These are phyloP conservation scores for Polyodon spathula DNA, from an alignment of 2,113 vertebrate genomes.

Conservation along the genomic window DNA sequence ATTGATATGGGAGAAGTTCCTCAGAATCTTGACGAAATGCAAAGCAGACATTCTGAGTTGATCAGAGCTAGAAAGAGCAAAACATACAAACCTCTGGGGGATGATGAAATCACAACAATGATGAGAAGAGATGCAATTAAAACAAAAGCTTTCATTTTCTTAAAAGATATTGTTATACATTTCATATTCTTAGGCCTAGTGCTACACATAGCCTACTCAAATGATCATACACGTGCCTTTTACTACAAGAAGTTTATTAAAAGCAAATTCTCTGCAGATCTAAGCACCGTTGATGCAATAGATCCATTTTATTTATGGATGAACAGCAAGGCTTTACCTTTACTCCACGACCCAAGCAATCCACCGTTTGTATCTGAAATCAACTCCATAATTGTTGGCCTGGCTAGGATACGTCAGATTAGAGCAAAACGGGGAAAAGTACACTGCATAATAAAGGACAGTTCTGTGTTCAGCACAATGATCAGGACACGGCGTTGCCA, in stretches of 20 bases:
- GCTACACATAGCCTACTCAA: constrained; percentile 11
- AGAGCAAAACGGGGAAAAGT: constrained; percentile 20
- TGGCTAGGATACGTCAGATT: constrained; percentile 49
- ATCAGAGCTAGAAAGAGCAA: background rate
- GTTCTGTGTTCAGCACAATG: constrained; percentile 4
- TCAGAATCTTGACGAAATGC: background rate
- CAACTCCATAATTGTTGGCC: constrained; percentile 44
- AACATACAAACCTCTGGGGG: constrained; percentile 35
- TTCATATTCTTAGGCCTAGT: constrained; percentile 36
- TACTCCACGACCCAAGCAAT: constrained; percentile 35
- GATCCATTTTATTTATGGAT: constrained; percentile 38
- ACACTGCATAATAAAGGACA: constrained; percentile 24
- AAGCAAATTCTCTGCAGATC: constrained; percentile 25
- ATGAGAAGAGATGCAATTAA: constrained; percentile 22
- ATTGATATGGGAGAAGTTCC: background rate
- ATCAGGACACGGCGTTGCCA: constrained; percentile 36
- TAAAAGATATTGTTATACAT: constrained; percentile 18
- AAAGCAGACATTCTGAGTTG: constrained; percentile 2
- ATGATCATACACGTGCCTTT: constrained; percentile 23
- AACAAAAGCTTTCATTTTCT: constrained; percentile 27
- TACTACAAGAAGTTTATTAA: constrained; percentile 30
- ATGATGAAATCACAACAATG: constrained; percentile 29
- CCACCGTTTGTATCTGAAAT: constrained; percentile 30
- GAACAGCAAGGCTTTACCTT: constrained; percentile 18
- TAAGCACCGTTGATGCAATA: constrained; percentile 16